These are phyloP conservation scores for Agonopterix subpropinquella DNA, from an alignment of 2,888 invertebrate genomes.

Conservation along the genomic window DNA sequence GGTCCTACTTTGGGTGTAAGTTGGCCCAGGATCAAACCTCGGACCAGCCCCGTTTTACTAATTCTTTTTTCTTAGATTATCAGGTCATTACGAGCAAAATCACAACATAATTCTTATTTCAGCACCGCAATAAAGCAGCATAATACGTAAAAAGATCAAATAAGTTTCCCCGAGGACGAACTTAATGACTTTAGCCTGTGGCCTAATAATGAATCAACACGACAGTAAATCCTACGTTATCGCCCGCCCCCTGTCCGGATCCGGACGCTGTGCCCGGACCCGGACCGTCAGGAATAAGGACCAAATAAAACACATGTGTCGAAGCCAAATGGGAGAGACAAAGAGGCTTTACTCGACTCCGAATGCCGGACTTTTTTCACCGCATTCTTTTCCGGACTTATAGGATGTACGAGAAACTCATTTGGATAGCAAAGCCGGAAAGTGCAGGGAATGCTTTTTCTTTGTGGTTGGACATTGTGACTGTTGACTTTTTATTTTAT, in stretches of 20 bases:
- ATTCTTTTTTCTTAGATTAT: no score
- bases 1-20: no score
- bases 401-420: constrained; percentile 4
- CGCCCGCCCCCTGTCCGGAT: not conserved
- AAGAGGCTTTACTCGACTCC: constrained; percentile 5
- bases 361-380: constrained; percentile 7
- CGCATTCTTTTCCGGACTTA: constrained; percentile 1
- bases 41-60: no score
- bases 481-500: not conserved
- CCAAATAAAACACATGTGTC: constrained; percentile 10
- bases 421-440: constrained; percentile 1
- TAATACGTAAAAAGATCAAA: constrained; percentile 3
- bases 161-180: constrained; percentile 3
- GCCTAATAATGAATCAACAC: constrained; percentile 9
- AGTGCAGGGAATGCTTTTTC: not conserved
- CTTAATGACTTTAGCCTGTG: constrained; percentile 8
- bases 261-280: not conserved
- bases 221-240: constrained; percentile 9
- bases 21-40: no score
- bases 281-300: not conserved
- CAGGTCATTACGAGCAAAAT: no score
- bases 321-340: constrained; percentile 6
- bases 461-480: no score
- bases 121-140: not conserved
- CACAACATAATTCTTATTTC: no score